Base-by-base conservation (phyloP, 2,113 vertebrate species). In the Leuciscus idus region DNA sequence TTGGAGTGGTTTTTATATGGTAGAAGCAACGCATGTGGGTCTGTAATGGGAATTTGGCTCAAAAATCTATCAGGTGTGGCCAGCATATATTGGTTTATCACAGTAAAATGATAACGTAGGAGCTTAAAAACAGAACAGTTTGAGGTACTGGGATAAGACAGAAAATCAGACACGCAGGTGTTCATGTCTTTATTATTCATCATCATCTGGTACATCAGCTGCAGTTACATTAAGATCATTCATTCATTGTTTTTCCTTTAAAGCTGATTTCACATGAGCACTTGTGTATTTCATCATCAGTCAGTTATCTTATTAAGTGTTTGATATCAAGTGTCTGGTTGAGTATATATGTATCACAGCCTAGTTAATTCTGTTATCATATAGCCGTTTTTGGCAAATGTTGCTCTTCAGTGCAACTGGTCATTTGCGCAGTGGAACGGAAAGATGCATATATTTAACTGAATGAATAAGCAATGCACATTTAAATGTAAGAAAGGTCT, bases 241-340 rank as follows among this genome's bases (percentile, higher is more conserved):
- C 23, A 48, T 26, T 48, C 43, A 17, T 26, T 26, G 72, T 74
- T 78, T 57, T 78, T 36, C 48, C 26, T 36, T 43, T 33, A 57
- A 33, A 78, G 17, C 50, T 36, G 75, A 78, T 55, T 78, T 36
- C 19, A 73, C 70, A 73, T 4, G 19, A 43, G 70, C 33, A 73
- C 48, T 33, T 78, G 76, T 59, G 76, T 6, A 59, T 78, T 57
- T 78, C 76, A 30, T 78, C 36, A 7, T 39, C 33, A n/a, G 61
- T 74, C 43, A 48, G 46, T 76, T 15, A 7, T 76, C 48, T 52
- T 30, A 76, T 15, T 9, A 30, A 76, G 46, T 6, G n/a, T 52
- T 52, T 76, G 46, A 76, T 76, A 30, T 76, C 48, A 76, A 52
- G 74, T 30, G 26, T 50, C n/a, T 50, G 46, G 74, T 17, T 52